Percentiles rank a stretch among this genome's conserved stretches.
phyloP scores from a whole-genome alignment of 2,888 invertebrate genomes.

The Zhuqinia jingwanae region DNA sequence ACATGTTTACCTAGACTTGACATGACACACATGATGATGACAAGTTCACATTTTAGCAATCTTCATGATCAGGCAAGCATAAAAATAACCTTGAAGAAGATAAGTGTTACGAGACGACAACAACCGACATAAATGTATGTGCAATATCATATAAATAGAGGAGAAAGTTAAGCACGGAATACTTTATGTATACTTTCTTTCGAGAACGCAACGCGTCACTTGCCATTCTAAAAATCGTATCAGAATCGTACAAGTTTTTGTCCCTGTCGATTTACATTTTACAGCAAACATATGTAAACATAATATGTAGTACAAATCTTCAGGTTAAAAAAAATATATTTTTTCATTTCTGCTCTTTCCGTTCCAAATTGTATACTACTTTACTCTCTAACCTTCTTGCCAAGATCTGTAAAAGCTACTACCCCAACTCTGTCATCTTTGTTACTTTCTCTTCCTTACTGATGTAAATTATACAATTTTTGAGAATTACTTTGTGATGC shows the following conservation, averaged over 20 bases:
- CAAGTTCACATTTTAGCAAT: constrained; percentile 18
- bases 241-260: constrained; percentile 1
- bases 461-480: background rate
- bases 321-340: no score
- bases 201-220: no score
- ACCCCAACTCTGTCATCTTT: background rate
- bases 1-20: background rate
- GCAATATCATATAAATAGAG: background rate
- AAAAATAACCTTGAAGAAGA: no score
- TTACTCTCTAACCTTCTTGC: background rate
- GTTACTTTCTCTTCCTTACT: background rate
- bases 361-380: no score
- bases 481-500: background rate
- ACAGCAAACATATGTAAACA: background rate
- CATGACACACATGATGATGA: constrained; percentile 35
- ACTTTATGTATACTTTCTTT: background rate
- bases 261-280: constrained; percentile 21
- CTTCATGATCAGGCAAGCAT: constrained; percentile 1
- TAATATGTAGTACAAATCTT: background rate
- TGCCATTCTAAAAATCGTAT: background rate
- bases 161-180: background rate
- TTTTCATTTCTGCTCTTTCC: no score
- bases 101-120: no score
- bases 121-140: background rate
- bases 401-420: background rate